A percentile compares a stretch with the other conserved stretches of the same genome.
These are phyloP conservation scores for Lacanobia wlatinum DNA, from an alignment of 2,888 invertebrate genomes.

Conservation along the genomic window DNA sequence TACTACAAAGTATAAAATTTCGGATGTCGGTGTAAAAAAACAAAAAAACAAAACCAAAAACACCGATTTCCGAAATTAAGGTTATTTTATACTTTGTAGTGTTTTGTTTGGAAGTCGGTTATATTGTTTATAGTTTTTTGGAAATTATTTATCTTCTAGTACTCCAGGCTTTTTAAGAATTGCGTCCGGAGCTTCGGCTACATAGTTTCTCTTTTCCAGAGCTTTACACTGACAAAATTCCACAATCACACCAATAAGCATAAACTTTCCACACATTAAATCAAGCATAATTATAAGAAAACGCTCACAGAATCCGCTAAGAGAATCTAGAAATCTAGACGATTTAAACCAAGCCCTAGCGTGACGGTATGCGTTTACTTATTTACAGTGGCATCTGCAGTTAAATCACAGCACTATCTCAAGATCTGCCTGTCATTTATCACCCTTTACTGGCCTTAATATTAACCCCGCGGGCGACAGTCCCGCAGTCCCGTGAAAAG, in stretches of 20 bases:
- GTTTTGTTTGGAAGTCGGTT: too few species aligned
- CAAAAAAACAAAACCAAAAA: too few species aligned
- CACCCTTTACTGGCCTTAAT: conserved; percentile 58
- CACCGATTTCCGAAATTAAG: too few species aligned
- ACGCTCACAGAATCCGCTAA: neutral
- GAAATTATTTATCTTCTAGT: too few species aligned
- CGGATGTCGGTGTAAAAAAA: too few species aligned
- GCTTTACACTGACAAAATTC: too few species aligned
- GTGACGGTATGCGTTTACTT: conserved; percentile 56
- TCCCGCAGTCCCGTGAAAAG: conserved; percentile 59
- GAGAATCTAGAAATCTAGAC: conserved; percentile 31
- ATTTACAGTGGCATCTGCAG: conserved; percentile 56
- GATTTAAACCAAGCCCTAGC: conserved; percentile 43
- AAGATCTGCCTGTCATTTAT: conserved; percentile 56
- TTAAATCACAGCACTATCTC: conserved; percentile 54
- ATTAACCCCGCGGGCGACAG: conserved; percentile 58
- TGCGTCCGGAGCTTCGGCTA: too few species aligned
- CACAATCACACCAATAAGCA: neutral
- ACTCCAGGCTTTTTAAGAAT: too few species aligned
- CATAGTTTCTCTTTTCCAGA: too few species aligned
- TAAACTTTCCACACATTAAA: neutral
- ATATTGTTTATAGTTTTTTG: too few species aligned
- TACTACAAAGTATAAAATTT: too few species aligned
- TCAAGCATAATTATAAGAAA: conserved; percentile 13
- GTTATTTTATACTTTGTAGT: too few species aligned